phyloP scores from a whole-genome alignment of 2,888 invertebrate genomes.

The Gastrophysa polygoni region DNA sequence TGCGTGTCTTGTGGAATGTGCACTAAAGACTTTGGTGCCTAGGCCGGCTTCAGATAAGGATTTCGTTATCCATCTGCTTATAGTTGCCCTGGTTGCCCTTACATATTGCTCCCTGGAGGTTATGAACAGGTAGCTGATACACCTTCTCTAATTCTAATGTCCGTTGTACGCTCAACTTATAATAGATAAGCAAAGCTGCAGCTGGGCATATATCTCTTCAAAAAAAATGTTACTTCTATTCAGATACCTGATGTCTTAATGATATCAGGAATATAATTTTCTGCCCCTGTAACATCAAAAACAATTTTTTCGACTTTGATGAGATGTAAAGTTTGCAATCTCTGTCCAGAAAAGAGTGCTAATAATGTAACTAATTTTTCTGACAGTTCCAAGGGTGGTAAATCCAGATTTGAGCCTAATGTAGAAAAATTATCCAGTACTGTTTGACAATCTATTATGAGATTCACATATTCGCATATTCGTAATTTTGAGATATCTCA shows the following conservation, averaged over 20 bases:
- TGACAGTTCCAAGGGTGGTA: background rate
- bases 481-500: constrained; percentile 30
- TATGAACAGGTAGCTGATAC: background rate
- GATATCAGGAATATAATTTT: constrained; percentile 20
- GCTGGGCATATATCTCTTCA: constrained; percentile 19
- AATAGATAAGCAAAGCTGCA: background rate
- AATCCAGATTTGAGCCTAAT: background rate
- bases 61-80: constrained; percentile 19
- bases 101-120: background rate
- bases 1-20: constrained; percentile 42
- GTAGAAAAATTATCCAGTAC: constrained; percentile 12
- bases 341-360: constrained; percentile 15
- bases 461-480: constrained; percentile 40
- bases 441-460: constrained; percentile 41
- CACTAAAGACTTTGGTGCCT: too few relatives aligned
- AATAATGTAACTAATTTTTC: constrained; percentile 16
- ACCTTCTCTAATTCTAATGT: background rate
- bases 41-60: too few relatives aligned
- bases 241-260: constrained; percentile 14
- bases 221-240: background rate
- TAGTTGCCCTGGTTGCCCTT: constrained; percentile 17
- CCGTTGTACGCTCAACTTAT: background rate
- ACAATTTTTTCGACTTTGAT: constrained; percentile 24
- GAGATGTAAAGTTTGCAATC: constrained; percentile 25
- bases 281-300: background rate